These are phyloP conservation scores for Microctonus hyperodae DNA, from an alignment of 2,888 invertebrate genomes.

Conservation along the genomic window DNA sequence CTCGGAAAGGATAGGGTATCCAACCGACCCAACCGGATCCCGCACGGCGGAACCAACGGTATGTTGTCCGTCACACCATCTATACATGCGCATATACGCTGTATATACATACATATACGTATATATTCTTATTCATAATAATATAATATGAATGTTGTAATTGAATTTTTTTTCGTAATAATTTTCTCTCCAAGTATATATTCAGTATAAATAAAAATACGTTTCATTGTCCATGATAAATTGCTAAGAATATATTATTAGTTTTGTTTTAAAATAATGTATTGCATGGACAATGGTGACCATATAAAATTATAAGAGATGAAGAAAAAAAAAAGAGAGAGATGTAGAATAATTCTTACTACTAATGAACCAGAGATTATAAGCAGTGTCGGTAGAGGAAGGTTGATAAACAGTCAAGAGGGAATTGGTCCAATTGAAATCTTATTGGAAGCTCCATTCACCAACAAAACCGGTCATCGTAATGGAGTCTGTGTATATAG, in stretches of 20 bases:
- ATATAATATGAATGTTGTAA: too few relatives aligned
- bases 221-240: too few relatives aligned
- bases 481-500: not conserved
- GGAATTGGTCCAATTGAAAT: not conserved
- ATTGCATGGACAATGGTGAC: too few relatives aligned
- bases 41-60: constrained; percentile 1
- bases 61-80: not conserved
- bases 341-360: not conserved
- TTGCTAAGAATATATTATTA: too few relatives aligned
- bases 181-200: too few relatives aligned
- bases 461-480: constrained; percentile 18
- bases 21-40: constrained; percentile 15
- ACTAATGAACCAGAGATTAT: not conserved
- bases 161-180: too few relatives aligned
- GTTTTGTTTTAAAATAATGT: not conserved
- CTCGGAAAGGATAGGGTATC: not conserved
- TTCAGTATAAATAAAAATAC: too few relatives aligned
- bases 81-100: not conserved
- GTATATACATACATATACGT: not conserved
- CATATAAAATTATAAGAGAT: not conserved
- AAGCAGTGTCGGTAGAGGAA: not conserved
- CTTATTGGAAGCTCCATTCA: constrained; percentile 21
- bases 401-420: not conserved
- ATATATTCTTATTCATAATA: not conserved
- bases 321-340: not conserved